Evolutionary conservation across 2,888 invertebrate genomes (phyloP), one percentile per base, ranked within the genome.

Genomic region (Apantesis nais): DNA sequence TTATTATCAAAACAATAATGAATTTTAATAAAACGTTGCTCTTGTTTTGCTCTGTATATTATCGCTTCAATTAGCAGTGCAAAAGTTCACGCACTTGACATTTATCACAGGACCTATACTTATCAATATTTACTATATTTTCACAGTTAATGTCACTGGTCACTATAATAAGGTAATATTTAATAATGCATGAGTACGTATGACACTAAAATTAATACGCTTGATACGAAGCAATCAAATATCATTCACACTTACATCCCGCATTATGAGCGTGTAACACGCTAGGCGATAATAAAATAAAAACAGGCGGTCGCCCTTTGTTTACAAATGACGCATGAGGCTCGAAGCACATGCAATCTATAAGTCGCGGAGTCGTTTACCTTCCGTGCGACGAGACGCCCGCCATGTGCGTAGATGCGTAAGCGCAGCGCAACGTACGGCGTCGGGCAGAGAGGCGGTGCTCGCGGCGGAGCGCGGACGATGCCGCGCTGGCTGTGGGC

Each of bases 281-380:
- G 85, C 86, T 87, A 88, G 84, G 84, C 88, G 85, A 88, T 88
- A 89, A 88, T 89, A 88, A 88, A 90, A 91, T 88, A 89, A 88
- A 88, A 91, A 90, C 90, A 88, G 89, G 85, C 90, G 90, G 85
- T 84, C 90, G 89, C 93, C 92, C 93, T 94, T 94, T 95, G 93
- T 94, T 94, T 94, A 94, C 93, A 90, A 92, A 92, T 94, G 93
- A 94, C 94, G 94, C 93, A 93, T 91, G 91, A 83, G 88, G 88
- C 87, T 83, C 85, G 87, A 81, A 88, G 90, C 89, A 90, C 89
- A 89, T 93, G 94, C 94, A 93, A 90, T 91, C 90, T 90, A 89
- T 88, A 88, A 89, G 88, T 86, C 88, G 89, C 90, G 92, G 93
- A 94, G 94, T 94, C 94, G 94, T 92, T 93, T 93, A 94, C 94